Conservation (phyloP, 2,113 vertebrate genomes). For the Coreoperca whiteheadi region DNA sequence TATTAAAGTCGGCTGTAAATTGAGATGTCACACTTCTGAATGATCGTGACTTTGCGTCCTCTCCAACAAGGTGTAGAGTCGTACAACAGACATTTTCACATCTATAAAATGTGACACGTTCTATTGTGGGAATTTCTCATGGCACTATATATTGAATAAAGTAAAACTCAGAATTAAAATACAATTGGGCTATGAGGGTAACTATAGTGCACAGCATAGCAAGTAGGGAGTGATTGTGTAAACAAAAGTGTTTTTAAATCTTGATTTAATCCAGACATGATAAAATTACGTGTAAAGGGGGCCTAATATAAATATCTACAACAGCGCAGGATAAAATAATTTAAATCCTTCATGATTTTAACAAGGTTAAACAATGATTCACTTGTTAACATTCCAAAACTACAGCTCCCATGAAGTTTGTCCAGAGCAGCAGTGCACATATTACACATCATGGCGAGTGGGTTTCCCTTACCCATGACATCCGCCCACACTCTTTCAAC, state of each 20-base stretch:
- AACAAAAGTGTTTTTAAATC: no score
- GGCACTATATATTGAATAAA: background rate
- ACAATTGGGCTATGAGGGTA: background rate
- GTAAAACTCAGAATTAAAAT: background rate
- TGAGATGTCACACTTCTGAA: no score
- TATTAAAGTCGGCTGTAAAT: no score
- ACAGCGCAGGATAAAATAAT: background rate
- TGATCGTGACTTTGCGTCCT: no score
- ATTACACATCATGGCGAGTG: background rate
- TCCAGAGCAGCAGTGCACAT: background rate
- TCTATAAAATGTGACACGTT: no score
- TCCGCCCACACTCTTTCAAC: background rate
- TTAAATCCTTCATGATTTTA: background rate
- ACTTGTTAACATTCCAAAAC: background rate
- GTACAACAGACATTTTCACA: background rate
- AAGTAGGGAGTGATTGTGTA: background rate
- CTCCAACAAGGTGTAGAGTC: background rate
- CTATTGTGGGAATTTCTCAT: background rate
- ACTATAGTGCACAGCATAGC: no score
- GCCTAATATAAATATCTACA: background rate
- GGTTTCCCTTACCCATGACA: background rate
- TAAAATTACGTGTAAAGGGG: background rate
- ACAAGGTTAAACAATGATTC: background rate
- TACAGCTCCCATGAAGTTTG: conserved; percentile 11
- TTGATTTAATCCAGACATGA: background rate